Evolutionary conservation across 2,113 vertebrate genomes (phyloP).

Genomic region (Cebidichthys violaceus): DNA sequence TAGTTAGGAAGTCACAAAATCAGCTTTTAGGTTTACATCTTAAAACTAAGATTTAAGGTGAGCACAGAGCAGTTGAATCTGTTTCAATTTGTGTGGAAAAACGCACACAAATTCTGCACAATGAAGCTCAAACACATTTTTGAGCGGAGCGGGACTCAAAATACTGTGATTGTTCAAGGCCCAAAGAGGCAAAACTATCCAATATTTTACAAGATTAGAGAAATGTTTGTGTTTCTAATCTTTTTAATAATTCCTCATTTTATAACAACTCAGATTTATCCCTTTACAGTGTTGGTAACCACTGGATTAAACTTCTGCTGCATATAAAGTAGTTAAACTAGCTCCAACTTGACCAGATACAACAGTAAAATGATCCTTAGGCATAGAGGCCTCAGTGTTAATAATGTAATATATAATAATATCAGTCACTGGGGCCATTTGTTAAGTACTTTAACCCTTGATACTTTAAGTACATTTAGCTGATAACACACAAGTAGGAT

Average conservation of each 20-base stretch:
- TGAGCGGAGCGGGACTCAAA: background rate
- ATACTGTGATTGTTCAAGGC: background rate
- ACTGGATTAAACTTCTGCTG: background rate
- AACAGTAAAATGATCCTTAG: background rate
- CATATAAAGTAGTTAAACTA: background rate
- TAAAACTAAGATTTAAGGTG: background rate
- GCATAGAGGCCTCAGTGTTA: background rate
- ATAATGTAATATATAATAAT: background rate
- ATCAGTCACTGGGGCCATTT: background rate
- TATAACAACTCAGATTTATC: background rate
- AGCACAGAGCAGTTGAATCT: background rate
- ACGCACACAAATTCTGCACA: background rate
- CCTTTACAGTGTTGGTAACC: background rate
- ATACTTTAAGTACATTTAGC: too few species aligned
- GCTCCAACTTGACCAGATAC: background rate
- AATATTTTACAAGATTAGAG: background rate
- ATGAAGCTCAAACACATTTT: background rate
- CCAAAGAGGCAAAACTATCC: background rate
- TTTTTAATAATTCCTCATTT: background rate
- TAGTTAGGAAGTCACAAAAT: background rate
- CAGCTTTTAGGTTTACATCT: background rate
- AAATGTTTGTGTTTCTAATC: background rate
- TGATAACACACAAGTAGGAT: background rate
- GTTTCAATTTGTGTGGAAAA: background rate
- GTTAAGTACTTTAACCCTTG: too few species aligned